These are phyloP conservation scores for Sebastes alutus DNA, from an alignment of 2,797 vertebrate genomes.

Conservation along the genomic window DNA sequence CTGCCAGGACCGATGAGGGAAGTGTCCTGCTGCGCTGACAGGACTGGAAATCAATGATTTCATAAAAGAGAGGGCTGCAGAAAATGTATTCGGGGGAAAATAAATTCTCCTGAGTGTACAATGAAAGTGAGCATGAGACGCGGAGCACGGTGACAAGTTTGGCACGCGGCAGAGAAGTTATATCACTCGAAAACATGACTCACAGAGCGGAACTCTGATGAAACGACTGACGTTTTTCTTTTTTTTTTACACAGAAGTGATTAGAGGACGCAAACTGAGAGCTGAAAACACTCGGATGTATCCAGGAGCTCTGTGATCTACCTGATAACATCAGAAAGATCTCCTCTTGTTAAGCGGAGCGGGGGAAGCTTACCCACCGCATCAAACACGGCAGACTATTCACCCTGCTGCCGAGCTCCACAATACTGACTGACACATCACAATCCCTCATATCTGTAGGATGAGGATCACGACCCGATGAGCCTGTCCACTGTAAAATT, in stretches of 20 bases:
- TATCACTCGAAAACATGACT: constrained; percentile 42
- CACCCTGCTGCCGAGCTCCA: constrained; percentile 21
- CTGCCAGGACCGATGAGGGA: constrained; percentile 65
- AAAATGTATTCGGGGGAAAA: constrained; percentile 62
- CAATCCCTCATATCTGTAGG: constrained; percentile 35
- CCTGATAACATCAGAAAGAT: constrained; percentile 64
- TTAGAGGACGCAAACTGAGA: constrained; percentile 50
- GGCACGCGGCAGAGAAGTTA: constrained; percentile 31
- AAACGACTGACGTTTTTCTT: neutral
- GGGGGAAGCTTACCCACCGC: constrained; percentile 25
- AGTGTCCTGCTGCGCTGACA: constrained; percentile 62
- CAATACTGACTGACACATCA: constrained; percentile 56
- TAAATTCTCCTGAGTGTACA: constrained; percentile 56
- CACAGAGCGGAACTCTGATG: constrained; percentile 22
- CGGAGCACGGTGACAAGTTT: constrained; percentile 38
- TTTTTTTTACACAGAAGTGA: constrained; percentile 38
- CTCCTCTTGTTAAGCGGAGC: constrained; percentile 51
- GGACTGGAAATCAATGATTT: constrained; percentile 74
- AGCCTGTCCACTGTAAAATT: constrained; percentile 27
- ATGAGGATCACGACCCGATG: constrained; percentile 8
- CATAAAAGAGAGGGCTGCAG: constrained; percentile 54
- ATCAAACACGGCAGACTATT: constrained; percentile 35
- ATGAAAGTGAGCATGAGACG: constrained; percentile 45
- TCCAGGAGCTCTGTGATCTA: constrained; percentile 57
- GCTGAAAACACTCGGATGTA: constrained; percentile 38